Conservation (phyloP, 2,888 invertebrate genomes). For the Gryllus longicercus region DNA sequence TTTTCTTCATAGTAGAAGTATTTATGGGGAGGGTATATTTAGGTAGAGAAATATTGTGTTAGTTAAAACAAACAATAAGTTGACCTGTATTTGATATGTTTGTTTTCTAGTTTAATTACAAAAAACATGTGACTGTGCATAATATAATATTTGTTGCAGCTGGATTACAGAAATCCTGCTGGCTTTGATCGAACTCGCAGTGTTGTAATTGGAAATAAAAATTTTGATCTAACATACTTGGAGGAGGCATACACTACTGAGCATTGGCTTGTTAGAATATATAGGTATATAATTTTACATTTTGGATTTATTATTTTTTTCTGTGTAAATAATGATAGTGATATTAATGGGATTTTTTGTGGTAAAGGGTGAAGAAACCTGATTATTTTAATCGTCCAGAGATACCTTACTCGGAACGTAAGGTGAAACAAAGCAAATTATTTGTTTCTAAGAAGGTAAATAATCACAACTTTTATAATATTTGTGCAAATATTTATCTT, state of each 20-base stretch:
- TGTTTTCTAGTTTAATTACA: too few relatives aligned
- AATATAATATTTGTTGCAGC: conserved; percentile 43
- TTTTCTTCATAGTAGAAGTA: too few relatives aligned
- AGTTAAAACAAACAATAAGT: too few relatives aligned
- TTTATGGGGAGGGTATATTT: too few relatives aligned
- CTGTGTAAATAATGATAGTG: neutral
- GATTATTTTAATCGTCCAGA: conserved; percentile 88
- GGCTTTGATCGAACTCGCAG: conserved; percentile 96
- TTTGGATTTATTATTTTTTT: neutral
- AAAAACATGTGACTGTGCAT: too few relatives aligned
- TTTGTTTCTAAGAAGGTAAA: conserved; percentile 82
- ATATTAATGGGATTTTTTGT: conserved; percentile 22
- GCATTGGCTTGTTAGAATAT: conserved; percentile 97
- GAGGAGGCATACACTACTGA: conserved; percentile 98
- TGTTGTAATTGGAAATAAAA: conserved; percentile 92
- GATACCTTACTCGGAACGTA: conserved; percentile 71
- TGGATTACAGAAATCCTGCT: conserved; percentile 74
- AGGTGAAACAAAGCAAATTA: conserved; percentile 58
- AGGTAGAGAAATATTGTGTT: too few relatives aligned
- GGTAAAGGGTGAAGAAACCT: conserved; percentile 81
- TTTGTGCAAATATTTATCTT: neutral
- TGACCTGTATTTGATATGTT: too few relatives aligned
- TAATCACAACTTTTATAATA: neutral
- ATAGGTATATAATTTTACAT: conserved; percentile 54
- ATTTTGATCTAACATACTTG: conserved; percentile 89